Percentiles rank a stretch among this genome's conserved stretches.
phyloP scores from a whole-genome alignment of 2,888 invertebrate genomes.

The Patella depressa region DNA sequence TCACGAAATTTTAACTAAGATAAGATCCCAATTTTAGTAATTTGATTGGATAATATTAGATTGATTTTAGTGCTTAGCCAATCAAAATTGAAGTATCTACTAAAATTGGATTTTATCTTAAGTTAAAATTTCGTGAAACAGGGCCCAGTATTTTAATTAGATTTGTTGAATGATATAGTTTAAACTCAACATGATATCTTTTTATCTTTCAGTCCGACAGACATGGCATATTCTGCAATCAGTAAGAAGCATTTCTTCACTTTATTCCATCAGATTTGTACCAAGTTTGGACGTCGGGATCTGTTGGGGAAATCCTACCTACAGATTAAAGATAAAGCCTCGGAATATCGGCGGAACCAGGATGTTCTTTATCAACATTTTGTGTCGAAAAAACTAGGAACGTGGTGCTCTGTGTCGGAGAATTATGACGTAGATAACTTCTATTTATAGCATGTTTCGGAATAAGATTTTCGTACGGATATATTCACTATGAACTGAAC shows the following conservation, averaged over 20 bases:
- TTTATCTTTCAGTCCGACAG: conserved; percentile 29
- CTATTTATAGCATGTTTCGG: conserved; percentile 9
- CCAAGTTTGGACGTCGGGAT: conserved; percentile 32
- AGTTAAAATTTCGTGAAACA: no score
- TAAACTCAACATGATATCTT: no score
- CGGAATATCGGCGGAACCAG: conserved; percentile 39
- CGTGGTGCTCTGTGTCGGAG: conserved; percentile 41
- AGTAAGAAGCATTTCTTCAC: conserved; percentile 34
- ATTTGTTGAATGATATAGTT: no score
- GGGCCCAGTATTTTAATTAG: no score
- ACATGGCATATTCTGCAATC: conserved; percentile 32
- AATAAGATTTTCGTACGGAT: no score
- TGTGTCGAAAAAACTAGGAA: conserved; percentile 39
- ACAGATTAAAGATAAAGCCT: conserved; percentile 35
- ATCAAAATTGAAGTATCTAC: no score
- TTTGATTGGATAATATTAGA: no score
- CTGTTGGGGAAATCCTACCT: conserved; percentile 31
- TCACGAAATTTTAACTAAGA: no score
- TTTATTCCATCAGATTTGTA: conserved; percentile 32
- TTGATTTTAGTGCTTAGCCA: no score
- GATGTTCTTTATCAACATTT: conserved; percentile 37
- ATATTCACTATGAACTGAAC: no score
- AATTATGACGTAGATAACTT: conserved; percentile 40
- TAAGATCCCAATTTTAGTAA: no score
- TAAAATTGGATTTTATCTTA: no score